phyloP scores from a whole-genome alignment of 2,888 invertebrate species.

The Polia nebulosa region DNA sequence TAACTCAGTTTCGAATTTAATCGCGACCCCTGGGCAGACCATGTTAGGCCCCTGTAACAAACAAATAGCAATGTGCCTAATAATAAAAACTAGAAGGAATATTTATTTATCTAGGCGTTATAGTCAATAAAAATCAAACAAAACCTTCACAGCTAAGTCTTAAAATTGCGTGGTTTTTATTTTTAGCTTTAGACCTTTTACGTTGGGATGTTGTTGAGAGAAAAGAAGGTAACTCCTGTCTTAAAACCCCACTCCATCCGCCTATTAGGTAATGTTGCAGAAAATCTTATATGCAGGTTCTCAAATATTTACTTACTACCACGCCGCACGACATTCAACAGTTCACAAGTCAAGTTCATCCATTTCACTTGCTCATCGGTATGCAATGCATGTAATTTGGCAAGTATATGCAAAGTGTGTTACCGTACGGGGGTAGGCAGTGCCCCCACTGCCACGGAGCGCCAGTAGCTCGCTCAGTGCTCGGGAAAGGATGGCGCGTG shows the following conservation, averaged over 20 bases:
- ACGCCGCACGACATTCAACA: neutral
- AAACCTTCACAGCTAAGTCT: neutral
- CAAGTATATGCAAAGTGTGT: constrained; percentile 58
- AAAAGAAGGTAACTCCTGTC: too few species aligned
- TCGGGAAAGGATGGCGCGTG: constrained; percentile 75
- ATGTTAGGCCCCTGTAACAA: neutral
- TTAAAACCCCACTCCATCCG: too few species aligned
- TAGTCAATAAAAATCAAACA: neutral
- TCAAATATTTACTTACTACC: too few species aligned
- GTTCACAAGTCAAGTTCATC: constrained; percentile 46
- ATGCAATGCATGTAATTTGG: constrained; percentile 58
- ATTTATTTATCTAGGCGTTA: constrained; percentile 20
- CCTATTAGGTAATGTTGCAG: too few species aligned
- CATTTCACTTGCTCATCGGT: constrained; percentile 61
- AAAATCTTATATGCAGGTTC: too few species aligned
- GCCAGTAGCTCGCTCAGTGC: constrained; percentile 49
- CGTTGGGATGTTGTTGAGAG: too few species aligned
- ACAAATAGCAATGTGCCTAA: constrained; percentile 36
- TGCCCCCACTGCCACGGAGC: constrained; percentile 56
- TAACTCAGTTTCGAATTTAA: too few species aligned
- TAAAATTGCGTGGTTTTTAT: neutral
- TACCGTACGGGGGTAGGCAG: constrained; percentile 53
- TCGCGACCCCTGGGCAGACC: too few species aligned
- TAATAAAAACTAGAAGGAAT: neutral
- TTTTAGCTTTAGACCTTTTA: too few species aligned